Conservation (phyloP, 1,140 invertebrate genomes). For the Saccostrea glomerata region DNA sequence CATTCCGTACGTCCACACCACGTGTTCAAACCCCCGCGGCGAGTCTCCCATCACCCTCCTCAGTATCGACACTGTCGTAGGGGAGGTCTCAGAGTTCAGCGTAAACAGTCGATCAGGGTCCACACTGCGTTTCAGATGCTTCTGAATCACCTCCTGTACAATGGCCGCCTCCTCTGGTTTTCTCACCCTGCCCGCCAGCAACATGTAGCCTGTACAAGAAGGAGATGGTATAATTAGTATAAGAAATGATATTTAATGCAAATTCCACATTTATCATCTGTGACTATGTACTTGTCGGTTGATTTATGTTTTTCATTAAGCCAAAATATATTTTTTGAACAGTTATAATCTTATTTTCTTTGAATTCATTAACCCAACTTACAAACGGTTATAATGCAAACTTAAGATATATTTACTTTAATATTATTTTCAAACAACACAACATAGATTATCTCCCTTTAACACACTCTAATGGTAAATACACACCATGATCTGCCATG, state of each 20-base stretch:
- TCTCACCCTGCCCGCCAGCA: constrained; percentile 96
- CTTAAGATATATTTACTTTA: no score
- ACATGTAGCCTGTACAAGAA: constrained; percentile 86
- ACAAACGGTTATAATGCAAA: no score
- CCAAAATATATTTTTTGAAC: no score
- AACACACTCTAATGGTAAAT: neutral
- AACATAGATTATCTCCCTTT: no score
- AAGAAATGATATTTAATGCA: no score
- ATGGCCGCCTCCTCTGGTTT: constrained; percentile 86
- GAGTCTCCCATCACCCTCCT: constrained; percentile 82
- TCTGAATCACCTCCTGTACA: constrained; percentile 89
- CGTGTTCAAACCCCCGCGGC: constrained; percentile 83
- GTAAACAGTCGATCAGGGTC: constrained; percentile 88
- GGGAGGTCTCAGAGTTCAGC: constrained; percentile 86
- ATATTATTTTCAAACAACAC: no score
- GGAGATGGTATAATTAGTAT: neutral
- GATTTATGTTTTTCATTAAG: no score
- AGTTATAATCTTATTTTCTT: no score
- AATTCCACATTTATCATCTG: no score
- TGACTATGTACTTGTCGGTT: no score
- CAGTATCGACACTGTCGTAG: constrained; percentile 87
- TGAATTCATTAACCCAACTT: no score
- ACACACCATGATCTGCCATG: constrained; percentile 92
- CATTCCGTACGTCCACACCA: constrained; percentile 97
- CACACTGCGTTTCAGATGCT: constrained; percentile 90